A percentile compares a stretch with the other conserved stretches of the same genome.
Evolutionary conservation across 1,140 invertebrate genomes (phyloP).

Genomic region (Lasioglossum baleicum): DNA sequence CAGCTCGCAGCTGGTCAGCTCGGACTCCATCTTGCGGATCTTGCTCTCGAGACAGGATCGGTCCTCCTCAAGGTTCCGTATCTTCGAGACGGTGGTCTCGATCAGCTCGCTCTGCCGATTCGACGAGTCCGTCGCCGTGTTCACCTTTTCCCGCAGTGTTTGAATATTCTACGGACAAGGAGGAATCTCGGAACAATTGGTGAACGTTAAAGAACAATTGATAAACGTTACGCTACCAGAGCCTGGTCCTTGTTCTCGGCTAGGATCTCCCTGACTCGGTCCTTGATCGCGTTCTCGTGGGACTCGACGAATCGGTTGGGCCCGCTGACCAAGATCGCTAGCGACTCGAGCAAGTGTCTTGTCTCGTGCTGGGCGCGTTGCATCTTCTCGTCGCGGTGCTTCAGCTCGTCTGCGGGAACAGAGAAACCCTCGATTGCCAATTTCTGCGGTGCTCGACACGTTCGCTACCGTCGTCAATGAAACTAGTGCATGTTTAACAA

Average conservation of each 20-base stretch:
- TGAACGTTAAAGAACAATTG: neutral
- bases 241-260: conserved; percentile 88
- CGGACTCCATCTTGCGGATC: conserved; percentile 86
- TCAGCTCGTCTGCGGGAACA: conserved; percentile 82
- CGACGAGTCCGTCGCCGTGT: conserved; percentile 82
- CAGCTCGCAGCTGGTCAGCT: conserved; percentile 84
- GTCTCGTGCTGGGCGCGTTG: conserved; percentile 84
- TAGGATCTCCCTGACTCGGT: conserved; percentile 87
- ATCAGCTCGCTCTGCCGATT: conserved; percentile 83
- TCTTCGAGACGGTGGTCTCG: conserved; percentile 82
- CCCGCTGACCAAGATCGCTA: conserved; percentile 85
- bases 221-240: conserved; percentile 81
- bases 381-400: conserved; percentile 85
- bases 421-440: too few relatives aligned
- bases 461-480: too few relatives aligned
- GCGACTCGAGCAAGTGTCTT: conserved; percentile 83
- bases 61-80: conserved; percentile 86
- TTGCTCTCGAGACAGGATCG: conserved; percentile 84
- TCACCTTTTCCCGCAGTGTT: conserved; percentile 85
- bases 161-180: conserved; percentile 83
- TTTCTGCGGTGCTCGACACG: too few relatives aligned
- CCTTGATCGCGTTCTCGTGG: conserved; percentile 87
- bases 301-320: conserved; percentile 87
- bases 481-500: too few relatives aligned
- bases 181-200: neutral